Evolutionary conservation across 64 coral and sea anemone genomes (phyloP), one percentile per base, ranked within the genome.

Genomic region (Platygyra sinensis): DNA sequence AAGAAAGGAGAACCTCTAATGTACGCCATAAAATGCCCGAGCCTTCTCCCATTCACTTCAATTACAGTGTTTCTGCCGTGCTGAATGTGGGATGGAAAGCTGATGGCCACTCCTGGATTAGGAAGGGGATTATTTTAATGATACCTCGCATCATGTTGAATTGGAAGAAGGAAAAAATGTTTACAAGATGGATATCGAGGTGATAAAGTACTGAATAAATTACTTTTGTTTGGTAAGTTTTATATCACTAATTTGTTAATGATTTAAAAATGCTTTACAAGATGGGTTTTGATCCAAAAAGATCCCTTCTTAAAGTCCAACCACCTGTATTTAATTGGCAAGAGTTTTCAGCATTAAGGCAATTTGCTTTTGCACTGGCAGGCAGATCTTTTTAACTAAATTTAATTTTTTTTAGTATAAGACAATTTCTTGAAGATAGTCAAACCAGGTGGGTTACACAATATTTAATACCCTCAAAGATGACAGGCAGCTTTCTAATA

Each of bases 11-110:
- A 64, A 62, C 78, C 54, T n/a, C 61, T 96, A 0, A 18, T 80
- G 20, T 96, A 93, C 72, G n/a, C 63, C 22, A 93, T 96, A 50
- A 90, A 89, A 60, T 60, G 82, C 36, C 49, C 65, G 20, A 93
- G 51, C 95, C 95, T 5, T 38, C 77, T 17, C 13, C 12, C 13
- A 16, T 62, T 29, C 76, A 93, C 75, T 1, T 27, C 42, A 75
- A 39, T 42, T 93, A 93, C 86, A 87, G 91, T 51, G 88, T 96
- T 27, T 87, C 87, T 22, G 95, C 91, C 38, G 91, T 93, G 19
- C 86, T 96, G 15, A 96, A 96, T 22, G 75, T 96, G 17, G 95
- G 95, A 15, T 96, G 95, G 95, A 80, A 73, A 42, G 80, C 95
- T 8, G 81, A 88, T 20, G 78, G n/a, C 8, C 5, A 91, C 27